A percentile compares a stretch with the other conserved stretches of the same genome.
These are phyloP conservation scores for Agrochola macilenta DNA, from an alignment of 2,888 invertebrate species.

Conservation along the genomic window DNA sequence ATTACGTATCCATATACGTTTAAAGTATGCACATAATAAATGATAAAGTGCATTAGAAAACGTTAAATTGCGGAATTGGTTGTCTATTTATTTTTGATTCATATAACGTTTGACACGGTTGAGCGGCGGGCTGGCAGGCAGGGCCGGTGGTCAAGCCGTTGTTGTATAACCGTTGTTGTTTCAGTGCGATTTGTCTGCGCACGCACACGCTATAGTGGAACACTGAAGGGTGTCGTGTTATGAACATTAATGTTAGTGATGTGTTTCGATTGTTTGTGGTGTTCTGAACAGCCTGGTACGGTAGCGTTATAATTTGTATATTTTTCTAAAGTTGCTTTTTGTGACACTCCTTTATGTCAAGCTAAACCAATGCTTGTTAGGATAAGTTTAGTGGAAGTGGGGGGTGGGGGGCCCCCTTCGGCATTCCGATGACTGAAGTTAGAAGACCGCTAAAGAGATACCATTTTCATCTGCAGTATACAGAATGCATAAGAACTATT, in stretches of 20 bases:
- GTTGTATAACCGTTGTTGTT: slow-evolving; percentile 70
- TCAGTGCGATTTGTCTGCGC: slow-evolving; percentile 61
- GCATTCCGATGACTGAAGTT: neutral
- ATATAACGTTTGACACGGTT: slow-evolving; percentile 67
- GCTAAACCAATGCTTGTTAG: slow-evolving; percentile 6
- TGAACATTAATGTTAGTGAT: slow-evolving; percentile 60
- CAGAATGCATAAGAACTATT: neutral
- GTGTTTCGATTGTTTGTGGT: slow-evolving; percentile 71
- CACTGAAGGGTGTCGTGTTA: slow-evolving; percentile 65
- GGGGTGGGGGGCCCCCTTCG: neutral
- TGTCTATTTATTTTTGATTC: slow-evolving; percentile 68
- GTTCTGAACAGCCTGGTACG: slow-evolving; percentile 56
- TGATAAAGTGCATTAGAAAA: slow-evolving; percentile 68
- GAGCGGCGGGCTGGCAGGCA: slow-evolving; percentile 56
- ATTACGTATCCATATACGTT: slow-evolving; percentile 46
- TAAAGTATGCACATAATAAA: slow-evolving; percentile 58
- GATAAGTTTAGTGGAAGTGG: neutral
- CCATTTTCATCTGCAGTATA: neutral
- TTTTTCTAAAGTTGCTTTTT: slow-evolving; percentile 8
- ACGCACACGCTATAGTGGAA: slow-evolving; percentile 59
- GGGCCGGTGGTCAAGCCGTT: slow-evolving; percentile 44
- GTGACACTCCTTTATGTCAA: neutral
- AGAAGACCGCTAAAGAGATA: neutral
- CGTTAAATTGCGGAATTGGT: slow-evolving; percentile 67
- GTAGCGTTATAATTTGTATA: slow-evolving; percentile 3